Base-by-base conservation (phyloP, 2,888 invertebrate species). In the Gymnocheta viridis region DNA sequence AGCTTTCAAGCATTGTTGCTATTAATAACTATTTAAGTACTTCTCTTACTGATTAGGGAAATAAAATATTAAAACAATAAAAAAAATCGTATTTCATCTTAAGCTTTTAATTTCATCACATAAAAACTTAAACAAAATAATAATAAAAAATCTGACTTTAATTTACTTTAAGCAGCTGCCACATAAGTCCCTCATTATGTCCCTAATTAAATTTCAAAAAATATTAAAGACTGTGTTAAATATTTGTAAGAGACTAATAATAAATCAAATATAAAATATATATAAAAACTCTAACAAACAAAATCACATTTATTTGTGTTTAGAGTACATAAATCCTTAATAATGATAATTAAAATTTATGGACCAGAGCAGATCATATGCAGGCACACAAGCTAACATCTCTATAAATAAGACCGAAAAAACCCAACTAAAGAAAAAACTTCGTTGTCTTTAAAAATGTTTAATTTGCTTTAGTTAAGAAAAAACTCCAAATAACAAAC, bases 301-400 rank as follows among this genome's bases (percentile, higher is more conserved):
- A 56, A 67, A 22, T n/a, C 14, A 64, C 54, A 62, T 69, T 70
- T 62, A 58, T 56, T 64, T 64, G 12, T 49, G 41, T 49, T 9
- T 19, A 56, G 60, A 81, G 80, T 67, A 70, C 51, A 82, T 78
- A 78, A 78, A 78, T 82, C 82, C 67, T 78, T 73, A 78, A 67
- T 72, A 66, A 72, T n/a, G 60, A 60, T 82, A 82, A 82, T 82
- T 82, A 78, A 78, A 78, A 78, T 78, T 78, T 82, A 82, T 78
- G 19, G 27, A 60, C 67, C 24, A 49, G 3, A 41, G 12, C 60
- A 44, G 29, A 58, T 47, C 76, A 49, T 17, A 49, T 73, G 73
- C 67, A 12, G 29, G 0, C 41, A 9, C 7, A 38, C 38, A 22
- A 62, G 27, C 47, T 17, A 49, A 58, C 35, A 44, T 47, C 67